A percentile compares a stretch with the other conserved stretches of the same genome.
phyloP scores from a whole-genome alignment of 2,113 vertebrate species.

The Seriola rivoliana region DNA sequence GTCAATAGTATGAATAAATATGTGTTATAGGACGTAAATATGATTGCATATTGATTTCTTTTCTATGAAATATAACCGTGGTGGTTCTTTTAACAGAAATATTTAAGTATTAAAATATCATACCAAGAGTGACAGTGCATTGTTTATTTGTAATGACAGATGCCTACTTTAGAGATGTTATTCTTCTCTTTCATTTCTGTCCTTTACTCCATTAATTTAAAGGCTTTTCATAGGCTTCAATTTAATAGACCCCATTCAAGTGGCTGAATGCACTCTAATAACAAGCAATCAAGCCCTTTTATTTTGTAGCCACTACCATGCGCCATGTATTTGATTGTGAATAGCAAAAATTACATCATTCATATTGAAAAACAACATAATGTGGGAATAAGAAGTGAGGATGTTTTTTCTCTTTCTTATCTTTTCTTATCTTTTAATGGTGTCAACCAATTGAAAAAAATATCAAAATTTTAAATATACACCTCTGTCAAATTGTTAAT shows the following conservation, averaged over 20 bases:
- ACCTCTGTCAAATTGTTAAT: no score
- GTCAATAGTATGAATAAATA: constrained; percentile 48
- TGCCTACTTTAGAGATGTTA: neutral
- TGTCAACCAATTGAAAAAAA: neutral
- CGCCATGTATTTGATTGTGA: constrained; percentile 24
- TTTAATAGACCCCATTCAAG: constrained; percentile 37
- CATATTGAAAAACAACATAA: neutral
- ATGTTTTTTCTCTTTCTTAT: neutral
- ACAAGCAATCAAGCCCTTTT: constrained; percentile 56
- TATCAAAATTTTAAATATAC: no score
- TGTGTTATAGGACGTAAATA: constrained; percentile 19
- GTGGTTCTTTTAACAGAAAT: neutral
- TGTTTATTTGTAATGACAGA: constrained; percentile 6
- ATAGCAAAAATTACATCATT: neutral
- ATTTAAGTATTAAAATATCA: neutral
- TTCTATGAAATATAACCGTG: neutral
- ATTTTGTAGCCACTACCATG: neutral
- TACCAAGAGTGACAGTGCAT: neutral
- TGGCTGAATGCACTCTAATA: constrained; percentile 59
- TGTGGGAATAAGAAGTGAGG: neutral
- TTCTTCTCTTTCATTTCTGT: neutral
- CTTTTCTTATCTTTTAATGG: neutral
- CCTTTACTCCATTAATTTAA: constrained; percentile 49
- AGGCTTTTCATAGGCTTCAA: constrained; percentile 19
- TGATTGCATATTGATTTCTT: constrained; percentile 50